Percentiles rank a stretch among this genome's conserved stretches.
These are phyloP conservation scores for Atherinomorus stipes DNA, from an alignment of 2,113 vertebrate genomes.

Conservation along the genomic window DNA sequence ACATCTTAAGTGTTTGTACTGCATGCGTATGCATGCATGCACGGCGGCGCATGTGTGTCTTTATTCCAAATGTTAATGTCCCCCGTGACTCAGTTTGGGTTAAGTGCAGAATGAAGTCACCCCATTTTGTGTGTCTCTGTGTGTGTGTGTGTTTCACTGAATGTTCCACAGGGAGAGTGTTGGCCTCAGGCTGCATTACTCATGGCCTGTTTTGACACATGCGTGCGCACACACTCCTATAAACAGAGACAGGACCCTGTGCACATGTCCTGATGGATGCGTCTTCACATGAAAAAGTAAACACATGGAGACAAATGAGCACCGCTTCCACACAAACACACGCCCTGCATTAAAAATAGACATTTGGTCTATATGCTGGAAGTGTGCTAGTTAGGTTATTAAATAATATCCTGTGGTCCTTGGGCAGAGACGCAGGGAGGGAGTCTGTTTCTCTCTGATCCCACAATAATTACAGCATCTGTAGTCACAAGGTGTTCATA, in stretches of 20 bases:
- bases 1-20: background rate
- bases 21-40: slow-evolving; percentile 3
- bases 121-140: slow-evolving; percentile 25
- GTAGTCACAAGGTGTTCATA: slow-evolving; percentile 30
- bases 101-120: slow-evolving; percentile 63
- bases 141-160: slow-evolving; percentile 29
- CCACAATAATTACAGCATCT: slow-evolving; percentile 38
- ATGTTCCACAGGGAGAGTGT: slow-evolving; percentile 57
- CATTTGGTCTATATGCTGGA: slow-evolving; percentile 7
- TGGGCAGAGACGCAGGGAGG: slow-evolving; percentile 29
- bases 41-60: slow-evolving; percentile 19
- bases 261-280: slow-evolving; percentile 23
- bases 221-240: slow-evolving; percentile 3
- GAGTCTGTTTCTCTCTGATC: slow-evolving; percentile 29
- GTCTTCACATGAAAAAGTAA: slow-evolving; percentile 21
- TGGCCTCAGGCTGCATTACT: slow-evolving; percentile 60
- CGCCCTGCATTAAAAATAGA: slow-evolving; percentile 10
- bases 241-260: slow-evolving; percentile 6
- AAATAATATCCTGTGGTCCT: slow-evolving; percentile 39
- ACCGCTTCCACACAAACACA: background rate
- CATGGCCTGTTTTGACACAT: slow-evolving; percentile 52
- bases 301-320: slow-evolving; percentile 21
- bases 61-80: slow-evolving; percentile 44
- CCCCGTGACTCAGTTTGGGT: slow-evolving; percentile 60
- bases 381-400: slow-evolving; percentile 39